Base-by-base conservation (phyloP, 2,113 vertebrate genomes). In the Sakesphorus luctuosus region DNA sequence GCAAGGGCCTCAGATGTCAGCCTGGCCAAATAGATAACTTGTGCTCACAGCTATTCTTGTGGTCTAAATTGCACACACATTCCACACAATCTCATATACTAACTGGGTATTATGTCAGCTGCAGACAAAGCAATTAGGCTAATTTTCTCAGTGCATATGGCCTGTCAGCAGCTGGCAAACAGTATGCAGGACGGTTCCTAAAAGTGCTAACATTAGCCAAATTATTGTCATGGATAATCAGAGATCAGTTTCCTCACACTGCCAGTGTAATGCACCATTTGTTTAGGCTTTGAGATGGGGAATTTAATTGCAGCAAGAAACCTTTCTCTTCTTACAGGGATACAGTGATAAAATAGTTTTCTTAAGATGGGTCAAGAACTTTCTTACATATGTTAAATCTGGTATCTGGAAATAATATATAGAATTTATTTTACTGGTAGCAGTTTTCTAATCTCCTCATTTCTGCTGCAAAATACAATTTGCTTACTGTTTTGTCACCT, bases 141-240 rank as follows among this genome's bases (percentile, higher is more conserved):
- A 94, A 94, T 94, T 94, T 92, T 92, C 92, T 92, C 68, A 73
- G 71, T 80, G 87, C 2, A 52, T 89, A 92, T 84, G 79, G 83
- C 63, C 68, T 92, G 90, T 86, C 85, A 94, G 79, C 90, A 94
- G 90, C 94, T 94, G 88, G 85, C 85, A 93, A 80, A 74, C 50
- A 49, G 18, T 92, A 94, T 95, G 72, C 85, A 94, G 75, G 50
- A 93, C 33, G 59, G 46, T 36, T 94, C 66, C 74, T 94, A 38
- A 83, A 97, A 95, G 50, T 83, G 85, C 28, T 84, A 69, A 76
- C 79, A 67, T 94, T 95, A 93, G 94, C 88, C 90, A 95, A 94
- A 92, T 94, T 93, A 88, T 93, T 95, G 90, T 95, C 82, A 92
- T 21, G 44, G 85, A 95, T 94, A 95, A 94, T 94, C 76, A 90